A percentile compares a stretch with the other conserved stretches of the same genome.
phyloP scores from a whole-genome alignment of 2,888 invertebrate genomes.

The Archips crataeganus region DNA sequence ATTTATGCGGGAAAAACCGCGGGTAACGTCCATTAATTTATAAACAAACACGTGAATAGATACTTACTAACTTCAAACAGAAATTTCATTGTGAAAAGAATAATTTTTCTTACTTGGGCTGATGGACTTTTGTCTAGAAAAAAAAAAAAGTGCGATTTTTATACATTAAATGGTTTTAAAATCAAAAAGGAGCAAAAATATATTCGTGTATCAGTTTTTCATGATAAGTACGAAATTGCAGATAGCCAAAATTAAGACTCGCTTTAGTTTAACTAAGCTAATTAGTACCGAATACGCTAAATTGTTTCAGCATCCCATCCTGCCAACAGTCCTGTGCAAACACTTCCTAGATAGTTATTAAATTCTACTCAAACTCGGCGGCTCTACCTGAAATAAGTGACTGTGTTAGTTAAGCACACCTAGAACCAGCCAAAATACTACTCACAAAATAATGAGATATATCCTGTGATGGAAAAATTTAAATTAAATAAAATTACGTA shows the following conservation, averaged over 20 bases:
- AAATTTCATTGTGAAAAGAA: no score
- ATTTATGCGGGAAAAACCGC: no score
- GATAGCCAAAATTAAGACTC: not conserved
- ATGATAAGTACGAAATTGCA: not conserved
- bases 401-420: not conserved
- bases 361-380: not conserved
- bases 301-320: not conserved
- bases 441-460: not conserved
- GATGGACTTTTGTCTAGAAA: no score
- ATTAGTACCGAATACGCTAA: not conserved
- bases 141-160: no score
- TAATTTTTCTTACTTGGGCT: no score
- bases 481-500: no score
- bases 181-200: no score
- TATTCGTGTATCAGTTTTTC: not conserved
- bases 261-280: not conserved
- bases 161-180: no score
- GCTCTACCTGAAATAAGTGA: not conserved
- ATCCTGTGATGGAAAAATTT: not conserved
- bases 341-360: not conserved
- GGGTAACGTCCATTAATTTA: no score
- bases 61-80: no score
- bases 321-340: not conserved
- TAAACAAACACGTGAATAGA: no score
- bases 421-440: not conserved